Conservation (phyloP, 2,888 invertebrate species). For the Drosophila imparisetae region DNA sequence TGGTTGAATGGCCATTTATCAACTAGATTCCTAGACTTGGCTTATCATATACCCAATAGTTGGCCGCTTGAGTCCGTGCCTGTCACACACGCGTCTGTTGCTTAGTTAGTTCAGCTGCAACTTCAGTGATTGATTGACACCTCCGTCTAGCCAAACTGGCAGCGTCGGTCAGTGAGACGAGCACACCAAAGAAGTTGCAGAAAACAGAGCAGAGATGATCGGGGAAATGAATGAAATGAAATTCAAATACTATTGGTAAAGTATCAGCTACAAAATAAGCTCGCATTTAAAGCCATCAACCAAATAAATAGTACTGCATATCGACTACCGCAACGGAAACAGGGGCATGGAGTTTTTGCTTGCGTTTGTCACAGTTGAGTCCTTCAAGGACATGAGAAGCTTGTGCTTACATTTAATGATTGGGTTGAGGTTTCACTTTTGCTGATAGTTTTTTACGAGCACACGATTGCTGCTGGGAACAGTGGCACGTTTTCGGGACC, state of each 20-base stretch:
- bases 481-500: conserved; percentile 21
- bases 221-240: neutral
- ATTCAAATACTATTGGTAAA: neutral
- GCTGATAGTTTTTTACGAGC: conserved; percentile 64
- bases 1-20: conserved; percentile 32
- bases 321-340: neutral
- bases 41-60: conserved; percentile 21
- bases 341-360: neutral
- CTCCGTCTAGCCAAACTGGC: conserved; percentile 43
- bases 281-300: conserved; percentile 2
- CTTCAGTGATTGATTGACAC: conserved; percentile 65
- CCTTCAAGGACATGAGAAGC: conserved; percentile 23
- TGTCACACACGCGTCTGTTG: conserved; percentile 25
- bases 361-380: conserved; percentile 21
- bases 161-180: conserved; percentile 7
- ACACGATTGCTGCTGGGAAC: conserved; percentile 49
- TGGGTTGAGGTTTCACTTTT: conserved; percentile 54
- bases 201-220: neutral
- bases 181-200: neutral
- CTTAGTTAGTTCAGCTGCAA: conserved; percentile 38
- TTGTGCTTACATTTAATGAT: conserved; percentile 53
- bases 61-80: neutral
- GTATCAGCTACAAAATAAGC: neutral
- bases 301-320: neutral
- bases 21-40: conserved; percentile 4